phyloP scores from a whole-genome alignment of 2,797 vertebrate genomes.

The Thalassophryne amazonica region DNA sequence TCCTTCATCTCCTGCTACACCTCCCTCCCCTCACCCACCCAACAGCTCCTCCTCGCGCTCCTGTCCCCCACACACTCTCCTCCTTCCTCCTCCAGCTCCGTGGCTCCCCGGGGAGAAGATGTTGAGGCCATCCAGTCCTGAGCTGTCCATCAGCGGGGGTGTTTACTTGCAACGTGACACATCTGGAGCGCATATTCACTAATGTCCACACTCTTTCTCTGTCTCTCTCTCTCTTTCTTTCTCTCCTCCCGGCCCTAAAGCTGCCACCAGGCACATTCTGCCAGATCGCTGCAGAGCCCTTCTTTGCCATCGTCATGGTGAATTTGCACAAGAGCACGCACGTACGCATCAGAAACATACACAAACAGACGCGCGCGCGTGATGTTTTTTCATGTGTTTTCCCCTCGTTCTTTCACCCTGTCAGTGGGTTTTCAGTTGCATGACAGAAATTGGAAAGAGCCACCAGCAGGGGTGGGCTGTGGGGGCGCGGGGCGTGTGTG shows the following conservation, averaged over 20 bases:
- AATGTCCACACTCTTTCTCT: constrained; percentile 65
- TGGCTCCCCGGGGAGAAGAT: constrained; percentile 76
- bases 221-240: constrained; percentile 37
- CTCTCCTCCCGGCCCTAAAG: constrained; percentile 61
- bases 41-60: constrained; percentile 37
- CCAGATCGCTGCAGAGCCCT: constrained; percentile 85
- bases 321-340: constrained; percentile 51
- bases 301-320: constrained; percentile 86
- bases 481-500: constrained; percentile 11
- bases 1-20: constrained; percentile 37
- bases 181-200: constrained; percentile 99
- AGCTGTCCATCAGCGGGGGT: constrained; percentile 95
- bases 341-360: too few species aligned
- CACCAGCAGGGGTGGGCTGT: constrained; percentile 68
- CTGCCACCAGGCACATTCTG: constrained; percentile 98
- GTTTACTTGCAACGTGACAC: constrained; percentile 99
- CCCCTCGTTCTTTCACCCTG: constrained; percentile 80
- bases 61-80: constrained; percentile 68
- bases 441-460: constrained; percentile 96
- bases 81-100: constrained; percentile 33
- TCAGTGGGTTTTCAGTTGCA: constrained; percentile 98
- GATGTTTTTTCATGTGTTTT: constrained; percentile 62
- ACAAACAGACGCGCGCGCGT: constrained; percentile 17
- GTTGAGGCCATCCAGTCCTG: constrained; percentile 93
- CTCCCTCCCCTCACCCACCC: constrained; percentile 40